These are phyloP conservation scores for Myxocyprinus asiaticus DNA, from an alignment of 2,113 vertebrate genomes.

Conservation along the genomic window DNA sequence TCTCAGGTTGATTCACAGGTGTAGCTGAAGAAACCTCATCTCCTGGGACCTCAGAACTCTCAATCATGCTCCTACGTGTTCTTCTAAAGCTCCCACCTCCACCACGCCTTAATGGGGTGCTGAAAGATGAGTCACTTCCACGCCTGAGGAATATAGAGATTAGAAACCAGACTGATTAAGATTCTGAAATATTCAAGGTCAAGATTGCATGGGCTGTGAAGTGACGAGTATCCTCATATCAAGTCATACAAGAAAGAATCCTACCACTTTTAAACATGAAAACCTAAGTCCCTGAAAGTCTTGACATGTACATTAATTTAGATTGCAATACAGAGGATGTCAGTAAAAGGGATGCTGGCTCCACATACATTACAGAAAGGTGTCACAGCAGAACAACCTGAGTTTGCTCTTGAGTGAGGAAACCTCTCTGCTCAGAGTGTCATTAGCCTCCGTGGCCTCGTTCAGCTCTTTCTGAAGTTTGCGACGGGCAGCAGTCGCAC, in stretches of 20 bases:
- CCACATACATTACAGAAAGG: too few species aligned
- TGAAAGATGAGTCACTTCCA: conserved; percentile 87
- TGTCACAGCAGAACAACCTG: conserved; percentile 72
- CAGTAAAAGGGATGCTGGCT: too few species aligned
- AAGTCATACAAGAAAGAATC: too few species aligned
- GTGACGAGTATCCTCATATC: background rate
- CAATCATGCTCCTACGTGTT: conserved; percentile 81
- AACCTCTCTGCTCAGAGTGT: conserved; percentile 88
- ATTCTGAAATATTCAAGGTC: background rate
- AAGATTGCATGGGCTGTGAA: too few species aligned
- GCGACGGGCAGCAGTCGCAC: conserved; percentile 91
- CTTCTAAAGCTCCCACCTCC: conserved; percentile 61
- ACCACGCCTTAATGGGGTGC: conserved; percentile 80
- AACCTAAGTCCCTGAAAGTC: too few species aligned
- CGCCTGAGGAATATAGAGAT: conserved; percentile 70
- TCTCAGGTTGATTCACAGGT: conserved; percentile 47
- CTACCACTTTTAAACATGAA: too few species aligned
- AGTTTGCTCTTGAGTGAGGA: conserved; percentile 93
- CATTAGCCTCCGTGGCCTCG: conserved; percentile 91
- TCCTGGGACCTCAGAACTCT: conserved; percentile 80
- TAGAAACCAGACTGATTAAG: background rate
- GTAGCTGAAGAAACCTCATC: conserved; percentile 71
- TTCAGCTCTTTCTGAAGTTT: conserved; percentile 97
- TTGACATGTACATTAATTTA: too few species aligned
- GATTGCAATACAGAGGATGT: too few species aligned